These are phyloP conservation scores for Perodicticus potto DNA, from an alignment of 2,797 vertebrate genomes.

Conservation along the genomic window DNA sequence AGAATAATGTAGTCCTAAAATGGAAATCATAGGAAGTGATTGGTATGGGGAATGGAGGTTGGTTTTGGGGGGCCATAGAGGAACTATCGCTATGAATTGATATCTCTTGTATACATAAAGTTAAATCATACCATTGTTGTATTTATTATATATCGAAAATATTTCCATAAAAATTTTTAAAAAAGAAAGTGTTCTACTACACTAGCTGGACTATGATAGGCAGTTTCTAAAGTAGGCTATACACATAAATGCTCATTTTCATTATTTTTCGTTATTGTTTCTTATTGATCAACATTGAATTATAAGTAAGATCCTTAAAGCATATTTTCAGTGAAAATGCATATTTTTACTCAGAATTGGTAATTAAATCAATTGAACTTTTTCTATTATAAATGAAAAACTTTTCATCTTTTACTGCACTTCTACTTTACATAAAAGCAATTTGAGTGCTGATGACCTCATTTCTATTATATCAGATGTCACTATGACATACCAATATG, in stretches of 20 bases:
- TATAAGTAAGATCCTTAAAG: not conserved
- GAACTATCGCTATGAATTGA: not conserved
- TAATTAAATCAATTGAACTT: not conserved
- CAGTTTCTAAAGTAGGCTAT: not conserved
- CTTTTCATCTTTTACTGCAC: not conserved
- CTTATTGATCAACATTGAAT: not conserved
- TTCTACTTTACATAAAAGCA: conserved; percentile 2
- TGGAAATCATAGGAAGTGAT: not conserved
- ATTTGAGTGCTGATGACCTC: not conserved
- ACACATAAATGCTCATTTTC: not conserved
- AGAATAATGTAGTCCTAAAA: not conserved
- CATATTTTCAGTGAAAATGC: not conserved
- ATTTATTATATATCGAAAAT: not conserved
- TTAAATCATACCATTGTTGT: not conserved
- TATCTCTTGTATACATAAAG: not conserved
- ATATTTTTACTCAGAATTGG: not conserved
- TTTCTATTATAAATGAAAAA: not conserved
- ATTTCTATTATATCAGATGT: not conserved
- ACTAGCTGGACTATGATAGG: not conserved
- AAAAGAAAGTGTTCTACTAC: not conserved
- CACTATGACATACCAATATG: not conserved
- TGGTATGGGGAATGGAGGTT: not conserved
- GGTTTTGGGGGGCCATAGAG: accelerated
- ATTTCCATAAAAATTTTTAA: not conserved
- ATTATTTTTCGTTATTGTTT: not conserved